Conservation (phyloP, 1,140 invertebrate species). For the Neodiprion virginianus region DNA sequence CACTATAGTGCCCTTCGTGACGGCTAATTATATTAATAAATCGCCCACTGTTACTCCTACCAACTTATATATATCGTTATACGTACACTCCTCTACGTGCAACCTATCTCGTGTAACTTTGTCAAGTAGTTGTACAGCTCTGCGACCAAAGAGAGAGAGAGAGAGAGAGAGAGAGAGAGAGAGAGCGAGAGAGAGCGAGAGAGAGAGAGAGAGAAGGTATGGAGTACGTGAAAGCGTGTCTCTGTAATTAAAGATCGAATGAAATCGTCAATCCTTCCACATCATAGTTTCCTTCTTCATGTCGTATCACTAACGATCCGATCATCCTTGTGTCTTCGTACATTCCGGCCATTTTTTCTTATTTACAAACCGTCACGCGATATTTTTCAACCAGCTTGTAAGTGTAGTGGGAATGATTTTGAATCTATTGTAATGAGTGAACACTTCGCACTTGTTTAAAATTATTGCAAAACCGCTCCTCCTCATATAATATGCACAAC, state of each 20-base stretch:
- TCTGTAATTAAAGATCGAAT: not conserved
- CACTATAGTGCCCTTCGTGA: conserved; percentile 32
- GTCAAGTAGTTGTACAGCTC: conserved; percentile 5
- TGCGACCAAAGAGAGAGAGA: not conserved
- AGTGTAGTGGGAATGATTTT: too few relatives aligned
- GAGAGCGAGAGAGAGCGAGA: not conserved
- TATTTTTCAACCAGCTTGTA: too few relatives aligned
- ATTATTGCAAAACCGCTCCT: not conserved
- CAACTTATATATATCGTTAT: conserved; percentile 23
- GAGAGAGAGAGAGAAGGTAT: conserved; percentile 4
- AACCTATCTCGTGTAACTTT: conserved; percentile 10
- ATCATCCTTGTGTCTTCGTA: not conserved
- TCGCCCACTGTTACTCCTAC: conserved; percentile 22
- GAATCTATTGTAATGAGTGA: too few relatives aligned
- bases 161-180: not conserved
- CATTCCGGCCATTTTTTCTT: conserved; percentile 9
- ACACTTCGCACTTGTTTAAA: not conserved
- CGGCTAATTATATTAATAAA: conserved; percentile 40
- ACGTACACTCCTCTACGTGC: not conserved
- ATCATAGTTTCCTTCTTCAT: not conserved
- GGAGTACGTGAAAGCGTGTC: not conserved
- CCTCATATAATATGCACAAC: not conserved
- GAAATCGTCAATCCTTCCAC: conserved; percentile 12
- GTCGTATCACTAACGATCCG: not conserved
- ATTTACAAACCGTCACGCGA: too few relatives aligned